A percentile compares a stretch with the other conserved stretches of the same genome.
These are phyloP conservation scores for Albula glossodonta DNA, from an alignment of 2,113 vertebrate genomes.

Conservation along the genomic window DNA sequence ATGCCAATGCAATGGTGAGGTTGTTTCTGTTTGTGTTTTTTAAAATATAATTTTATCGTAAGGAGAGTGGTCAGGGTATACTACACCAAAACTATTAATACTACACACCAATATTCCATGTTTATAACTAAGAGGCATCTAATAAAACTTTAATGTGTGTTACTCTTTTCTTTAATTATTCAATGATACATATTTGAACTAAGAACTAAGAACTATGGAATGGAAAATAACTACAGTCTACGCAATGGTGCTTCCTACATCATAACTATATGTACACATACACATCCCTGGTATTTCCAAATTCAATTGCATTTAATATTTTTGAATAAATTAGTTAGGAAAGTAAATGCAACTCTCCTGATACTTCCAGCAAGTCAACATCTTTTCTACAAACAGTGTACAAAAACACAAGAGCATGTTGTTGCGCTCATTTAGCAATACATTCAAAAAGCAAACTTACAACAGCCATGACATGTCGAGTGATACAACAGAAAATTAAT, in stretches of 20 bases:
- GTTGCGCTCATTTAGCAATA: constrained; percentile 30
- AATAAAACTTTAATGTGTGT: constrained; percentile 3
- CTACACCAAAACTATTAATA: not conserved
- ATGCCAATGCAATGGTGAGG: not conserved
- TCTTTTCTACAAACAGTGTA: not conserved
- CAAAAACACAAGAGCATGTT: not conserved
- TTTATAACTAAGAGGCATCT: not conserved
- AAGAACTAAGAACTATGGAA: constrained; percentile 18
- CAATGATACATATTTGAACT: constrained; percentile 14
- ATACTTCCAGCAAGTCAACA: not conserved
- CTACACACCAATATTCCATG: not conserved
- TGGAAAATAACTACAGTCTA: constrained; percentile 22
- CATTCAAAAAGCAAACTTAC: constrained; percentile 41
- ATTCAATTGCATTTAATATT: not conserved
- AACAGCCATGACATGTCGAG: constrained; percentile 14
- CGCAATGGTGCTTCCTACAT: constrained; percentile 27
- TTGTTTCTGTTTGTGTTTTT: not conserved
- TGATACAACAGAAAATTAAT: constrained; percentile 17
- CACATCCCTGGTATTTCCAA: not conserved
- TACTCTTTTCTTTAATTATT: constrained; percentile 27
- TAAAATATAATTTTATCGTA: not conserved
- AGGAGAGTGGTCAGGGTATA: no score
- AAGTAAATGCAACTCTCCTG: not conserved
- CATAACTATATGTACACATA: not conserved
- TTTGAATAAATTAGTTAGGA: not conserved